Evolutionary conservation across 1,140 invertebrate genomes (phyloP), one percentile per base, ranked within the genome.

Genomic region (Telenomus remus): DNA sequence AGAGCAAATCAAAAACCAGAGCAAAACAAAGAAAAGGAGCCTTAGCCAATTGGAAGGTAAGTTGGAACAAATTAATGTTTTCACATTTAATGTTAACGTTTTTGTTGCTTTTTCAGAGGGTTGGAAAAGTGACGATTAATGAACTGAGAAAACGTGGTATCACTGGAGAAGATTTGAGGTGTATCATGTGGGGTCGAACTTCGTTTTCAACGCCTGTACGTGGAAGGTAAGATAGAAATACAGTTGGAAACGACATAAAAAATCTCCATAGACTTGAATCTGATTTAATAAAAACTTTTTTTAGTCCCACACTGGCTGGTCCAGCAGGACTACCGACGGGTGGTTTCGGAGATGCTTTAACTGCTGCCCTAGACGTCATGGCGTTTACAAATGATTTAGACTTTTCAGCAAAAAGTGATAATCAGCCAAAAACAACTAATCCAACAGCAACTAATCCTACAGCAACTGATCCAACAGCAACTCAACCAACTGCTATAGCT

Each of bases 21-120:
- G 98, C 98, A 0, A 96, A 95, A 85, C 97, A 99, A 88, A 89
- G 97, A 63, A 99, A 99, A 86, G 96, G 96, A n/a, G 97, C 98
- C 13, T 92, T 99, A 0, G 89, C 92, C 47, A 98, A 99, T 88
- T 99, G 98, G 98, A 99, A 99, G 93, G 97, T 96, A 78, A 77
- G 70, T n/a, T n/a, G n/a, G 55, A 66, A 56, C 49, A 55, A 59
- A 19, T 56, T 68, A 27, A 11, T 60, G 56, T 57, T 63, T 48
- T 12, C 12, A 19, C 8, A 43, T 59, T 37, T 34, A n/a, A 19
- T 75, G 48, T 64, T 69, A 76, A 68, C 68, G 72, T 46, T 63
- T 70, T 56, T n/a, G 44, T 74, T 69, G 43, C 65, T 76, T 73
- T 87, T 86, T 33, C 81, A 96, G 94, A 90, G 94, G 71, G 94